Conservation (phyloP, 2,113 vertebrate genomes). For the Scomber scombrus region DNA sequence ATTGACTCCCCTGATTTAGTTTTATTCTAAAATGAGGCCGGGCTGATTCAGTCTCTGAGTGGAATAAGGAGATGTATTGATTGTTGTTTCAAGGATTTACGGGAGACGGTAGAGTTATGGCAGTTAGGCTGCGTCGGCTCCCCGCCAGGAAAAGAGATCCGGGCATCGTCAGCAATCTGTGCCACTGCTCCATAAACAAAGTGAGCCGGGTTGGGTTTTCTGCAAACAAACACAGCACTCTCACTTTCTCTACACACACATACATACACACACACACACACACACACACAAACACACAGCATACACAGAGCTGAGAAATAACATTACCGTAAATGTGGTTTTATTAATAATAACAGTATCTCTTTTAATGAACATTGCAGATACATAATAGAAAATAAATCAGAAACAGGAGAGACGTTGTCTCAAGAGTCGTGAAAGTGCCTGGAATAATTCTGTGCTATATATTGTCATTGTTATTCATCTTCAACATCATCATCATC, state of each 20-base stretch:
- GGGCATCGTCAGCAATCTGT: conserved; percentile 63
- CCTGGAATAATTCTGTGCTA: conserved; percentile 86
- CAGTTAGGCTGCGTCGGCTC: conserved; percentile 16
- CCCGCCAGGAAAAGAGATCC: conserved; percentile 44
- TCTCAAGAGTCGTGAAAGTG: conserved; percentile 83
- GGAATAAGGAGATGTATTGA: conserved; percentile 76
- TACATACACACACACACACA: not conserved
- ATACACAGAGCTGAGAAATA: conserved; percentile 42
- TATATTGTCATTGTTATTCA: conserved; percentile 76
- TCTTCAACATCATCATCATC: conserved; percentile 54
- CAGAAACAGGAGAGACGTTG: conserved; percentile 81
- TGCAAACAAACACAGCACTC: conserved; percentile 35
- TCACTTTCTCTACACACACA: not conserved
- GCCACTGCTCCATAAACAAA: conserved; percentile 62
- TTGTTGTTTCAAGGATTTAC: conserved; percentile 78
- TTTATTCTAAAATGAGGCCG: conserved; percentile 43
- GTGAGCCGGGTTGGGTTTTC: conserved; percentile 29
- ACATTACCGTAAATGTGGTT: conserved; percentile 81
- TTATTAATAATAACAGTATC: conserved; percentile 87
- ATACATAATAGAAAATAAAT: conserved; percentile 86
- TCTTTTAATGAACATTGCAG: conserved; percentile 87
- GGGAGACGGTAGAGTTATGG: conserved; percentile 73
- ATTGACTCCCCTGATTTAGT: conserved; percentile 59
- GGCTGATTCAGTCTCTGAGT: conserved; percentile 59
- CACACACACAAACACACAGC: conserved; percentile 17